Percentiles rank a stretch among this genome's conserved stretches.
These are phyloP conservation scores for Euura lappo DNA, from an alignment of 1,140 invertebrate genomes.

Conservation along the genomic window DNA sequence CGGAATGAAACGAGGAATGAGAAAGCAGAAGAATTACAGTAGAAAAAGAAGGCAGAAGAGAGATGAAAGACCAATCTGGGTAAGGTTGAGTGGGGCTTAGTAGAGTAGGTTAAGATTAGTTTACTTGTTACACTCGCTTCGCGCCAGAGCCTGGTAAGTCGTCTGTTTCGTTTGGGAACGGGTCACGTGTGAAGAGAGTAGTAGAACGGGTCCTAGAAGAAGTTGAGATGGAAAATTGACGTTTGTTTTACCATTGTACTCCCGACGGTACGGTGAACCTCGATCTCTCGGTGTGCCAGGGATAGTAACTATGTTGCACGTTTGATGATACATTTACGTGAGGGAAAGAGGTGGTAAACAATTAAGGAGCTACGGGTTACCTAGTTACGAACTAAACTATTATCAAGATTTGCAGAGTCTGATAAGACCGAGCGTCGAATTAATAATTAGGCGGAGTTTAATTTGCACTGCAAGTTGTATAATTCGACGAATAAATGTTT, in stretches of 20 bases:
- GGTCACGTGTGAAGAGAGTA: background rate
- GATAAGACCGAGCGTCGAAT: background rate
- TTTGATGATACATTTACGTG: background rate
- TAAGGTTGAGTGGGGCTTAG: constrained; percentile 28
- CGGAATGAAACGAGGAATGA: background rate
- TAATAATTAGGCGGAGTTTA: constrained; percentile 1
- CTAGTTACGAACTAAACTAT: background rate
- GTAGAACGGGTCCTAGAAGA: background rate
- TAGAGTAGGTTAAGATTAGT: constrained; percentile 38
- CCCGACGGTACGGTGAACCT: background rate
- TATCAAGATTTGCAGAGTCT: constrained; percentile 7
- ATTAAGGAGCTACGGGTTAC: background rate
- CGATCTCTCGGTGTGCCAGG: background rate
- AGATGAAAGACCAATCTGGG: constrained; percentile 30
- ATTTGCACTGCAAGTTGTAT: background rate
- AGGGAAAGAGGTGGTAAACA: background rate
- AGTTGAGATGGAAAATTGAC: background rate
- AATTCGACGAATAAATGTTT: background rate
- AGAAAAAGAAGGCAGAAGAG: background rate
- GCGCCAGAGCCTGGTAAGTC: constrained; percentile 22
- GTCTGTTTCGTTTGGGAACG: background rate
- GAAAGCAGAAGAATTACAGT: background rate
- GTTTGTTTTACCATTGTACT: background rate
- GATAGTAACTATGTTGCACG: background rate
- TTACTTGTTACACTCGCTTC: constrained; percentile 32